Evolutionary conservation across 1,140 invertebrate species (phyloP).

Genomic region (Triops cancriformis): DNA sequence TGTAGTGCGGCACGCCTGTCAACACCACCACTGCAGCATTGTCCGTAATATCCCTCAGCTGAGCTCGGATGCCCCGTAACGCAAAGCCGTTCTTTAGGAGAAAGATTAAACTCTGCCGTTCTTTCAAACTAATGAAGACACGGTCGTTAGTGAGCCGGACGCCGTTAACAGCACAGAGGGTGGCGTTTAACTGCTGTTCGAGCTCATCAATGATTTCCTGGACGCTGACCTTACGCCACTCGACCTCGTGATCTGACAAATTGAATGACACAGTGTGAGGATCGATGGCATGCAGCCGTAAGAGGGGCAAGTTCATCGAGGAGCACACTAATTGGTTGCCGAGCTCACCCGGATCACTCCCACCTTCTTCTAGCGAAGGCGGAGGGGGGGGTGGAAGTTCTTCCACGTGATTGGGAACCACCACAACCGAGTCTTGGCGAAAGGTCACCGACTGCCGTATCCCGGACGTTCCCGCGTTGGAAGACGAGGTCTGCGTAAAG

Average conservation of each 20-base stretch:
- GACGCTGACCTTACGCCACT: constrained; percentile 33
- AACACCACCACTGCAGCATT: constrained; percentile 37
- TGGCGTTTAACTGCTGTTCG: constrained; percentile 37
- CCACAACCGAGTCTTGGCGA: constrained; percentile 27
- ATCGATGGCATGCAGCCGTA: constrained; percentile 36
- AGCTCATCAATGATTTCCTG: constrained; percentile 40
- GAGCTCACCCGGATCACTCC: neutral
- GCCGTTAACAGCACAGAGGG: constrained; percentile 35
- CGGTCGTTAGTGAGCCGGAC: constrained; percentile 35
- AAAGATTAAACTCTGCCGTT: constrained; percentile 33
- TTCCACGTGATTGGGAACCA: constrained; percentile 19
- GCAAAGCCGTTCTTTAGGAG: constrained; percentile 34
- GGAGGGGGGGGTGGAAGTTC: neutral
- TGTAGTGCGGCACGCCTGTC: constrained; percentile 38
- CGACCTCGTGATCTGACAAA: constrained; percentile 30
- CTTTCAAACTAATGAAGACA: constrained; percentile 37
- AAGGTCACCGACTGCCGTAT: constrained; percentile 29
- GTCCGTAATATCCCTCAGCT: constrained; percentile 36
- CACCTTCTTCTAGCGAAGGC: neutral
- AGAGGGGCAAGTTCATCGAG: constrained; percentile 23
- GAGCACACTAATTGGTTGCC: neutral
- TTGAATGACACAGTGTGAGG: constrained; percentile 36
- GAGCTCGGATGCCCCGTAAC: constrained; percentile 35
- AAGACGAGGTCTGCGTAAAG: constrained; percentile 24
- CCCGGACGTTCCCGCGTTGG: constrained; percentile 16